Conservation (phyloP, 2,888 invertebrate genomes). For the Rhingia rostrata region DNA sequence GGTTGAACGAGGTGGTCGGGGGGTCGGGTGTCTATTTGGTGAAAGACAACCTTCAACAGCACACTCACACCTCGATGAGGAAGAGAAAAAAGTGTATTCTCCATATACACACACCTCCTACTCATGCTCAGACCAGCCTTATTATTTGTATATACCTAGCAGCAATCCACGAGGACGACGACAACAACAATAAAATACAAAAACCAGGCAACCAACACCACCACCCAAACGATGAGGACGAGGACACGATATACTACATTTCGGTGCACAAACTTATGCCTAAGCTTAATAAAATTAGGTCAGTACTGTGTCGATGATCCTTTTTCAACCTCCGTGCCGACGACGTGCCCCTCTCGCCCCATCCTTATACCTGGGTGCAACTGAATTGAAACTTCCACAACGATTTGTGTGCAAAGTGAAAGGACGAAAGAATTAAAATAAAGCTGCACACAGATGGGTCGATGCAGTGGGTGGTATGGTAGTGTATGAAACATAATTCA, state of each 20-base stretch:
- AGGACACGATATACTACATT: slow-evolving; percentile 61
- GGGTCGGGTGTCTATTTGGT: background rate
- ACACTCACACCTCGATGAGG: slow-evolving; percentile 41
- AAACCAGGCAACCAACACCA: slow-evolving; percentile 38
- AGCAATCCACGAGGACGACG: slow-evolving; percentile 63
- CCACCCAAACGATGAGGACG: slow-evolving; percentile 41
- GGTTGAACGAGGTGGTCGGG: slow-evolving; percentile 6
- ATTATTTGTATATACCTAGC: slow-evolving; percentile 66
- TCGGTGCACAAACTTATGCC: slow-evolving; percentile 78
- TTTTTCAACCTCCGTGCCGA: slow-evolving; percentile 76
- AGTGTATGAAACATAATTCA: slow-evolving; percentile 66
- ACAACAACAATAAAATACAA: slow-evolving; percentile 53
- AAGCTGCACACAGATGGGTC: slow-evolving; percentile 38
- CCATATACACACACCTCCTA: slow-evolving; percentile 63
- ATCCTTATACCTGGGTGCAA: slow-evolving; percentile 19
- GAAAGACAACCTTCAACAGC: slow-evolving; percentile 63
- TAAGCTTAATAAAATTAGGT: slow-evolving; percentile 83
- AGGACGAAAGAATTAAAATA: background rate
- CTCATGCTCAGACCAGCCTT: slow-evolving; percentile 73
- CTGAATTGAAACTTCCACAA: slow-evolving; percentile 54
- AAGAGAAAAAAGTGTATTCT: slow-evolving; percentile 47
- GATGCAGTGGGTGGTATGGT: slow-evolving; percentile 31
- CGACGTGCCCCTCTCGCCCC: slow-evolving; percentile 50
- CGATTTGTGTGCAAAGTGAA: slow-evolving; percentile 31
- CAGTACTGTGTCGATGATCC: slow-evolving; percentile 83